These are phyloP conservation scores for Etia nguti DNA, from an alignment of 2,113 vertebrate genomes.

Conservation along the genomic window DNA sequence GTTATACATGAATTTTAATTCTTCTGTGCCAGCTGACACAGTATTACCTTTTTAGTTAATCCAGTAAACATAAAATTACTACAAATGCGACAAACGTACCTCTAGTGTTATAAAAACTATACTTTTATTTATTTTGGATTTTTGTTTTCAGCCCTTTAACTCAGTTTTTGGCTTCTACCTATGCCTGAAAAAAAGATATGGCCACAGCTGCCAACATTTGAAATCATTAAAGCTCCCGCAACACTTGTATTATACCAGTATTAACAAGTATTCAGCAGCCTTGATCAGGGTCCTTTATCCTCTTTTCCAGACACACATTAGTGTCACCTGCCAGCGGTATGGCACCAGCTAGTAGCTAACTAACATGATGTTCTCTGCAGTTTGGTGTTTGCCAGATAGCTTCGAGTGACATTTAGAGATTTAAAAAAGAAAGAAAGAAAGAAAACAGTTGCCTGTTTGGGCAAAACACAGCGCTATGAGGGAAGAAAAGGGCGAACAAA, in stretches of 20 bases:
- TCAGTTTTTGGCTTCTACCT: not conserved
- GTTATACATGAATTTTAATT: not conserved
- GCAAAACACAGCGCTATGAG: not conserved
- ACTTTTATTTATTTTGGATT: not conserved
- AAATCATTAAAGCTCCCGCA: not conserved
- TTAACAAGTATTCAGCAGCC: not conserved
- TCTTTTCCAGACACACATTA: not conserved
- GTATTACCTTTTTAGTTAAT: not conserved
- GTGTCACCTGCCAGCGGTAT: not conserved
- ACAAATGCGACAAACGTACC: not conserved
- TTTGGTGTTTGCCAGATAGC: not conserved
- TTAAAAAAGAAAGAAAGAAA: not conserved
- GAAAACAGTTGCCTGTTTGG: not conserved
- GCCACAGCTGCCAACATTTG: not conserved
- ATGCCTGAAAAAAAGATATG: not conserved
- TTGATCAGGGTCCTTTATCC: not conserved
- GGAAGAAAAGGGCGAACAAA: not conserved
- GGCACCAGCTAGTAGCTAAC: not conserved
- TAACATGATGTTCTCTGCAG: not conserved
- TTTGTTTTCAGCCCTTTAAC: not conserved
- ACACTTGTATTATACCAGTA: not conserved
- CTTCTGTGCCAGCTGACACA: not conserved
- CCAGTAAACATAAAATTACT: not conserved
- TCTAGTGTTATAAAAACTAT: not conserved
- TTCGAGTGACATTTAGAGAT: not conserved